Evolutionary conservation across 2,888 invertebrate genomes (phyloP), one percentile per base, ranked within the genome.

Genomic region (Branchipolynoe longqiensis): DNA sequence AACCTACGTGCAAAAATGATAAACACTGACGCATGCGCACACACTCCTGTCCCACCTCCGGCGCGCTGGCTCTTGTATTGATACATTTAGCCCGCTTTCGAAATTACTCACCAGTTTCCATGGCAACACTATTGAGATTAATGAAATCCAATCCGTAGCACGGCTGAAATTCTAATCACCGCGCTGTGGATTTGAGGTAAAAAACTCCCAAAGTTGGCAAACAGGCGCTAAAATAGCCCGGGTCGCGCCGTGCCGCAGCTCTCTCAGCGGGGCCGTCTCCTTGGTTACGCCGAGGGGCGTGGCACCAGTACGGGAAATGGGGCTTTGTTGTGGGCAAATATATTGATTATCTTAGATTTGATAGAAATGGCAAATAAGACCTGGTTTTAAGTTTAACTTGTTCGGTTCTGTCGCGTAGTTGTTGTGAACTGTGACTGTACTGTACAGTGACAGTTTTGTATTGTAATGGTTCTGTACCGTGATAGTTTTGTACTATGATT

Each of bases 141-240:
- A 69, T 69, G 69, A 69, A 69, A 69, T 69, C 36, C 14, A 38
- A 69, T 36, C 33, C 36, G 36, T 69, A 69, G 69, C 69, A 36
- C 36, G 69, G 38, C 69, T 69, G 36, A 69, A 69, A 69, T 69
- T 38, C 36, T 69, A 69, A 69, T 69, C 69, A 69, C 14, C 22
- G 38, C 22, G 69, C 33, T 69, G 69, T 36, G 69, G 69, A 38
- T 38, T 69, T 33, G 69, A 69, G 36, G 2, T 22, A 38, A 69
- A 69, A 69, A 69, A 6, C 12, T 1, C 12, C 69, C 33, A 69
- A 69, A 38, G 33, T 69, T 33, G 69, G 36, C 33, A 69, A 69
- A 33, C 33, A 69, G 38, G 36, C 38, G 33, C 69, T 69, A 69
- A 69, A 69, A 69, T 69, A 69, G 69, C 69, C n/a, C 62, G n/a